Evolutionary conservation across 2,113 vertebrate genomes (phyloP), one percentile per base, ranked within the genome.

Genomic region (Cnemophilus loriae): DNA sequence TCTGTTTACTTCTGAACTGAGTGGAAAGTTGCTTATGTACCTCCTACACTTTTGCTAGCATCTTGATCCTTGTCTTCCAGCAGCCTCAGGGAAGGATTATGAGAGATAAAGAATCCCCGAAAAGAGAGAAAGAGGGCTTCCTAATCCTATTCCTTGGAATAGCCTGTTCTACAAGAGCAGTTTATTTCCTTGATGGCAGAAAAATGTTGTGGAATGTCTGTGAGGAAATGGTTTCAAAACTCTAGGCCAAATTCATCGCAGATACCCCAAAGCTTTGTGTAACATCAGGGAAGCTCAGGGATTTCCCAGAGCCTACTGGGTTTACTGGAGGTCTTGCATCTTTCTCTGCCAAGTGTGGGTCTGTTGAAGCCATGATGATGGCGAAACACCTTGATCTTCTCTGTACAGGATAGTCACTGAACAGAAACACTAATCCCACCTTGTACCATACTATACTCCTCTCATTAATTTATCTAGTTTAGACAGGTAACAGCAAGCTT

Each of bases 41-140:
- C 67, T 85, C 67, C 55, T 63, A 88, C 50, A 41, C 7, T 73
- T 91, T 44, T 85, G 26, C 24, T 90, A 77, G 4, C 49, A 80
- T 85, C 82, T 91, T 90, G 79, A 76, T 95, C 70, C 21, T 84
- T 79, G 67, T 64, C 52, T 95, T 89, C 37, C 77, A 91, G n/a
- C n/a, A 91, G 69, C 52, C 81, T 91, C 32, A 64, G 53, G 75
- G n/a, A 76, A 92, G 74, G 53, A 71, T 83, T 63, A 61, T 50
- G 46, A 69, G 19, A 63, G 27, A 77, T 47, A 86, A 83, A 39
- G 26, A 84, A 46, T 53, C 19, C 44, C 17, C 19, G 69, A 21
- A 69, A 55, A 52, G 7, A 35, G 27, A 47, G 71, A 68, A 46
- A 74, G 32, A 67, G 5, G 22, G 10, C 26, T 52, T 82, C 37